These are phyloP conservation scores for Dynastes grantii DNA, from an alignment of 2,888 invertebrate species.

Conservation along the genomic window DNA sequence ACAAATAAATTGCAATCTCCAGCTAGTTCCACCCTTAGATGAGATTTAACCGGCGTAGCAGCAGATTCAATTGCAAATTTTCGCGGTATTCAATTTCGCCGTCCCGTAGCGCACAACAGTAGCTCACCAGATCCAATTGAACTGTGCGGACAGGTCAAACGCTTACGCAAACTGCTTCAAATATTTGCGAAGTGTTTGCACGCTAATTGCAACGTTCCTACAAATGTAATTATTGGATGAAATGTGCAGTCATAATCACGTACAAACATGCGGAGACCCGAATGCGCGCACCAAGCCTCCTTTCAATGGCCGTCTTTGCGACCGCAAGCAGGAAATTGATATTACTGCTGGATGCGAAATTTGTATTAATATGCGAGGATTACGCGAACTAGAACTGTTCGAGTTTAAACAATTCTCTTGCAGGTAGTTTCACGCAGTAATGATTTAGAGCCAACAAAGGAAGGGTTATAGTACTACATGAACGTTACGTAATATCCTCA, in stretches of 20 bases:
- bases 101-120: neutral
- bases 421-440: neutral
- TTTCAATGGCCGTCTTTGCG: neutral
- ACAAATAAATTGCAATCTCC: neutral
- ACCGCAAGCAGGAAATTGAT: neutral
- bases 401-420: neutral
- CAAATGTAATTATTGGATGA: conserved; percentile 50
- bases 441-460: neutral
- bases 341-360: neutral
- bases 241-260: conserved; percentile 51
- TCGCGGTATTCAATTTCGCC: neutral
- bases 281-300: neutral
- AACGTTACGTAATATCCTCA: neutral
- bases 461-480: neutral
- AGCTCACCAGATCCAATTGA: conserved; percentile 27
- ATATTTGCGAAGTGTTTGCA: conserved; percentile 53
- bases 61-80: conserved; percentile 27
- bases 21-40: neutral
- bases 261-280: conserved; percentile 45
- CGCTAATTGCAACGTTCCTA: conserved; percentile 54
- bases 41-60: conserved; percentile 5
- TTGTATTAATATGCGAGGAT: neutral
- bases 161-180: conserved; percentile 50
- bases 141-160: conserved; percentile 44
- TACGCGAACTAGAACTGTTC: neutral